Evolutionary conservation across 2,113 vertebrate species (phyloP), one percentile per base, ranked within the genome.

Genomic region (Siniperca chuatsi): DNA sequence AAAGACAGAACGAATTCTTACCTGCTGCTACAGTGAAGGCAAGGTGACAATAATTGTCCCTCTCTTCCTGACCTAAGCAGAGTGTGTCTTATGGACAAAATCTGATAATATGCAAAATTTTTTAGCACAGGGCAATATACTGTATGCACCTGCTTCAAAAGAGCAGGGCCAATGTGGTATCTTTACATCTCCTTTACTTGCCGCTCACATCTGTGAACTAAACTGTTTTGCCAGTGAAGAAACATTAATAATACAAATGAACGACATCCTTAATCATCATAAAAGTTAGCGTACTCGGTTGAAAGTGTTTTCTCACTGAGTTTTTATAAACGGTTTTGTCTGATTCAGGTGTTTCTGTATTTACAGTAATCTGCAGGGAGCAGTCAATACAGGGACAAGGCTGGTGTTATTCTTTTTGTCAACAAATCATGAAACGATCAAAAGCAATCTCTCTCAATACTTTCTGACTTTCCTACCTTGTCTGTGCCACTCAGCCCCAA

Each of bases 101-200:
- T 52, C 44, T 86, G 84, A 89, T 93, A 81, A 89, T 13, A 93
- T 93, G 94, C 90, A 95, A 92, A 93, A 10, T 0, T 4, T 29
- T n/a, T 74, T 21, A 65, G 15, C 16, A 11, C 40, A 40, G 35
- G 12, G 46, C 37, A 23, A 50, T 75, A 64, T 33, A 75, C 50
- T 40, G 35, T 21, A 10, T 42, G 64, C 18, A 48, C 23, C 54
- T 37, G 55, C 55, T 29, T 23, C 7, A 40, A 44, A 52, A 42
- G 33, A 72, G 58, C 6, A 25, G 54, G 21, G 12, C 35, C 54
- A 40, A 18, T 13, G 4, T 15, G 40, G 4, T 58, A 1, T 57
- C 46, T 44, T 54, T 5, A 13, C 44, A 18, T 15, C 33, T 21
- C 29, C 6, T 23, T 54, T 23, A 23, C 2, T 35, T 29, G 15